phyloP scores from a whole-genome alignment of 64 coral and sea anemone genomes.

The Acropora tenuis region DNA sequence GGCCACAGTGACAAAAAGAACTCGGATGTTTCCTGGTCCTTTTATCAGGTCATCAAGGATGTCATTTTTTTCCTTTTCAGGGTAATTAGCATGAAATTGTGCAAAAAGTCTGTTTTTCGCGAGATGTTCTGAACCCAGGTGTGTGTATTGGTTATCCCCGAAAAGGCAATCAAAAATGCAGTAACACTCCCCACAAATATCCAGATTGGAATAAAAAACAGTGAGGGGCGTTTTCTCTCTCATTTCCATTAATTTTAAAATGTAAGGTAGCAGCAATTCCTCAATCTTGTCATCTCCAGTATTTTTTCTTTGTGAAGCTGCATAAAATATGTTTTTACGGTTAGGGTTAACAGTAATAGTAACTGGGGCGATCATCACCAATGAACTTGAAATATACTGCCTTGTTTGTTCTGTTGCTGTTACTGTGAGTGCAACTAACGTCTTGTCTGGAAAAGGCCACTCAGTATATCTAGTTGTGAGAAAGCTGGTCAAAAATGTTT shows the following conservation, averaged over 20 bases:
- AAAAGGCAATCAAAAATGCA: constrained; percentile 41
- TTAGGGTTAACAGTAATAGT: constrained; percentile 21
- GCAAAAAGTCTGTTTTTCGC: constrained; percentile 59
- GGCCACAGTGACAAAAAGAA: constrained; percentile 65
- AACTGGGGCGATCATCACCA: constrained; percentile 10
- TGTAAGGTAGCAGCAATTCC: background rate
- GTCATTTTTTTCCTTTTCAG: constrained; percentile 35
- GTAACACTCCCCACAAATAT: constrained; percentile 13
- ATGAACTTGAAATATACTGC: constrained; percentile 1
- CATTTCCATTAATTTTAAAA: background rate
- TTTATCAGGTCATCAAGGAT: background rate
- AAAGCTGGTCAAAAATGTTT: constrained; percentile 8
- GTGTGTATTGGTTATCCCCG: constrained; percentile 36
- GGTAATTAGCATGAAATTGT: constrained; percentile 51
- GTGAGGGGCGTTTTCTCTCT: constrained; percentile 27
- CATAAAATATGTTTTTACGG: constrained; percentile 10
- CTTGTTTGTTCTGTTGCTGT: constrained; percentile 39
- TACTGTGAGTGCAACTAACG: background rate
- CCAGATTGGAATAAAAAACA: constrained; percentile 22
- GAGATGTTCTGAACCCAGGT: background rate
- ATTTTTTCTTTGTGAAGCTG: background rate
- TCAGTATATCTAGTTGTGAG: constrained; percentile 11
- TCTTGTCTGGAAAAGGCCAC: constrained; percentile 3
- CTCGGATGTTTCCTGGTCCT: constrained; percentile 18
- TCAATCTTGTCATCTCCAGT: constrained; percentile 48